Evolutionary conservation across 2,888 invertebrate species (phyloP), one percentile per base, ranked within the genome.

Genomic region (Polylopha cassiicola): DNA sequence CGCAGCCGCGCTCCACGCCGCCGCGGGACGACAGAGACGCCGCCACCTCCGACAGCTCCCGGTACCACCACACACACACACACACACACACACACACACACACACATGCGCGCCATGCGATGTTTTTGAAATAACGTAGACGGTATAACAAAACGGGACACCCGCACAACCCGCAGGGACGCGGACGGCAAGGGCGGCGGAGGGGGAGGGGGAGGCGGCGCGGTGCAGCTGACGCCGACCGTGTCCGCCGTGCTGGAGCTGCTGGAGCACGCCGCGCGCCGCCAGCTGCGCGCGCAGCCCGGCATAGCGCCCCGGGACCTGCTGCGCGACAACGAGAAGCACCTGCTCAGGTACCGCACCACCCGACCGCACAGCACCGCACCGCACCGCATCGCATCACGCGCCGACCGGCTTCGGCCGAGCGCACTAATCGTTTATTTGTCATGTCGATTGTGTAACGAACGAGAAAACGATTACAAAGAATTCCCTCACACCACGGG

Each of bases 11-110:
- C 0, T 84, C 84, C 10, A 84, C 85, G 10, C 82, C 77, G 0
- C 76, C 77, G 1, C 85, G 80, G 3, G 84, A 84, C 44, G 85
- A 84, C 0, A 86, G 85, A 38, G 84, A 76, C 32, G 68, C 73
- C 0, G 50, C 64, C 55, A 85, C 86, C 0, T 85, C 86, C 0
- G 86, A 86, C 21, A 86, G 86, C 50, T 85, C 86, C 18, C 73
- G 86, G 86, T 86, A 51, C n/a, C 32, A 0, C 2, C 4, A 14
- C 7, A 27, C 15, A 32, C 8, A 13, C 14, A 7, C 3, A 22
- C 3, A n/a, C n/a, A n/a, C n/a, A n/a, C n/a, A n/a, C n/a, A n/a
- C n/a, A n/a, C n/a, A n/a, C n/a, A n/a, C n/a, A n/a, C n/a, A n/a
- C n/a, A n/a, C n/a, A n/a, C n/a, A n/a, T n/a, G n/a, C n/a, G n/a